phyloP scores from a whole-genome alignment of 2,888 invertebrate genomes.

The Nemoura dubitans region DNA sequence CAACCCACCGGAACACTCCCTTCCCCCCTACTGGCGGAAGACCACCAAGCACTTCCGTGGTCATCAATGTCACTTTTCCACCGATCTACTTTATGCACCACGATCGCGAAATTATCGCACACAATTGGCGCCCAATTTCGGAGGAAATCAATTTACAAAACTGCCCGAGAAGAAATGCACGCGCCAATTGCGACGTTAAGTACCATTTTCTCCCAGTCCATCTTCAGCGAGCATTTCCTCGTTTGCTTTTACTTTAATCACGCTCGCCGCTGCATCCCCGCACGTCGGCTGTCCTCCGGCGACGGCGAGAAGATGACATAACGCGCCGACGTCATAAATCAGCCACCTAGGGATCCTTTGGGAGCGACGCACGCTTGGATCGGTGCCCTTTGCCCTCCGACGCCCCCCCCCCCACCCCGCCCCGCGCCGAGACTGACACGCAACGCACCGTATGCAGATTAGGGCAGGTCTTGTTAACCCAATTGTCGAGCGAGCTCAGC shows the following conservation, averaged over 20 bases:
- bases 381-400: background rate
- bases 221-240: background rate
- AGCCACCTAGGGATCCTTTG: background rate
- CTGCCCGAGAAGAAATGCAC: background rate
- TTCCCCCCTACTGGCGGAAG: too few relatives aligned
- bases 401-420: background rate
- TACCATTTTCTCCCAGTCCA: background rate
- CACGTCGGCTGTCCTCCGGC: background rate
- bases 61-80: background rate
- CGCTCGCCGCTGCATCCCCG: background rate
- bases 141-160: background rate
- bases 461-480: slow-evolving; percentile 30
- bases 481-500: slow-evolving; percentile 1
- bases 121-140: background rate
- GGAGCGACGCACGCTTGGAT: background rate
- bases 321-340: background rate
- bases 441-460: slow-evolving; percentile 12
- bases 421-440: background rate
- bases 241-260: background rate
- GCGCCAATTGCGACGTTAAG: background rate
- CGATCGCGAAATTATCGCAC: background rate
- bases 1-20: too few relatives aligned
- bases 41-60: background rate
- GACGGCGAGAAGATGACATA: background rate
- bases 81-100: slow-evolving; percentile 8